Conservation (phyloP, 2,888 invertebrate species). For the Mimumesa dahlbomi region DNA sequence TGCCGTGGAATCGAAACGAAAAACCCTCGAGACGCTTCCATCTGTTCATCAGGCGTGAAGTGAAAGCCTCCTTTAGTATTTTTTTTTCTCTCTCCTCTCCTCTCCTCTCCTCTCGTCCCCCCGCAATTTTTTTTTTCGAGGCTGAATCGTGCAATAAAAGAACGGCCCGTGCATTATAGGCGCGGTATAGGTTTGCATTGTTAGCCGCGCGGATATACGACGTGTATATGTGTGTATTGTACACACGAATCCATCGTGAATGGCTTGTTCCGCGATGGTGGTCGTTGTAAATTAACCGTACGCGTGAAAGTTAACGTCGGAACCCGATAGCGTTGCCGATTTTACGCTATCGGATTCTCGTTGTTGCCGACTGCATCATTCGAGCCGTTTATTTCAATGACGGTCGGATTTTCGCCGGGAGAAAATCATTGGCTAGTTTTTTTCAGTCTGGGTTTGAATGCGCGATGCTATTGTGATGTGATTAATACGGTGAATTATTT, state of each 20-base stretch:
- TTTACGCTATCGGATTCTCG: not conserved
- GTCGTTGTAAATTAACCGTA: not conserved
- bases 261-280: not conserved
- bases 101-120: too few species aligned
- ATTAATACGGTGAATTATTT: too few species aligned
- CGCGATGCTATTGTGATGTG: too few species aligned
- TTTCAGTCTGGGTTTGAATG: too few species aligned
- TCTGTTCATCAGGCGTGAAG: conserved; percentile 48
- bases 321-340: not conserved
- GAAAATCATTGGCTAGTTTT: too few species aligned
- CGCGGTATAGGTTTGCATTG: conserved; percentile 13
- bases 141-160: conserved; percentile 12
- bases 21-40: conserved; percentile 35
- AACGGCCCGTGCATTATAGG: conserved; percentile 6
- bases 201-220: not conserved
- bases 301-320: conserved; percentile 5
- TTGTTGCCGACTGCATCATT: not conserved
- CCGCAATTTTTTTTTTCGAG: conserved; percentile 17
- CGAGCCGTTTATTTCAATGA: too few species aligned
- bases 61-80: conserved; percentile 45
- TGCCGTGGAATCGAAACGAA: conserved; percentile 38
- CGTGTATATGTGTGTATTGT: not conserved
- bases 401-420: too few species aligned
- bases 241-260: not conserved
- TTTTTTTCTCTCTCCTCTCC: too few species aligned